Percentiles rank a stretch among this genome's conserved stretches.
These are phyloP conservation scores for Forbesichthys agassizii DNA, from an alignment of 2,113 vertebrate genomes.

Conservation along the genomic window DNA sequence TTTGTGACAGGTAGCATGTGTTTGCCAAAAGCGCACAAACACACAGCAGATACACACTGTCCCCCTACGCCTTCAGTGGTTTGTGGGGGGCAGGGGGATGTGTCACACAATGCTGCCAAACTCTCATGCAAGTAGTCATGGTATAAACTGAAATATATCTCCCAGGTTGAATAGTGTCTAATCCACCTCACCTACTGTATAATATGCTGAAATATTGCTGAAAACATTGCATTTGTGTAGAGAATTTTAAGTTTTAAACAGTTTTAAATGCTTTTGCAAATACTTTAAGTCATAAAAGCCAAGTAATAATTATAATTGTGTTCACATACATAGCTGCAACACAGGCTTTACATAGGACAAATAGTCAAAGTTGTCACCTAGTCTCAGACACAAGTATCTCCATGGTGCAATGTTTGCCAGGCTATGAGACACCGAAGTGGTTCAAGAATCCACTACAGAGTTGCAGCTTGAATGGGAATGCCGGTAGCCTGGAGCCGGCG, in stretches of 20 bases:
- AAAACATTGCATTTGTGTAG: not conserved
- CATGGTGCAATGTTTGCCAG: constrained; percentile 45
- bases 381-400: constrained; percentile 37
- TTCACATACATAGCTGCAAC: not conserved
- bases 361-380: not conserved
- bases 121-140: constrained; percentile 48
- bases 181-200: constrained; percentile 24
- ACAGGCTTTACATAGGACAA: constrained; percentile 5
- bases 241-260: not conserved
- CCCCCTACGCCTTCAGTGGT: constrained; percentile 24
- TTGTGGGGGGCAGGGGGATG: not conserved
- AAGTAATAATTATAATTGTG: too few relatives aligned
- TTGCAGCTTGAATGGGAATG: constrained; percentile 73
- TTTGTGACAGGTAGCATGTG: constrained; percentile 87
- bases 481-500: constrained; percentile 66
- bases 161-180: constrained; percentile 48
- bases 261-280: not conserved
- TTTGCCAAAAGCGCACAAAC: constrained; percentile 76
- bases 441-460: constrained; percentile 69
- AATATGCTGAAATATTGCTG: not conserved
- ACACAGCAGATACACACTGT: constrained; percentile 63
- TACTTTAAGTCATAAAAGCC: not conserved
- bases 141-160: constrained; percentile 40
- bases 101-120: constrained; percentile 43
- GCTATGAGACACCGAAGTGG: constrained; percentile 62